These are phyloP conservation scores for Montipora capricornis DNA, from an alignment of 64 coral and sea anemone genomes.

Conservation along the genomic window DNA sequence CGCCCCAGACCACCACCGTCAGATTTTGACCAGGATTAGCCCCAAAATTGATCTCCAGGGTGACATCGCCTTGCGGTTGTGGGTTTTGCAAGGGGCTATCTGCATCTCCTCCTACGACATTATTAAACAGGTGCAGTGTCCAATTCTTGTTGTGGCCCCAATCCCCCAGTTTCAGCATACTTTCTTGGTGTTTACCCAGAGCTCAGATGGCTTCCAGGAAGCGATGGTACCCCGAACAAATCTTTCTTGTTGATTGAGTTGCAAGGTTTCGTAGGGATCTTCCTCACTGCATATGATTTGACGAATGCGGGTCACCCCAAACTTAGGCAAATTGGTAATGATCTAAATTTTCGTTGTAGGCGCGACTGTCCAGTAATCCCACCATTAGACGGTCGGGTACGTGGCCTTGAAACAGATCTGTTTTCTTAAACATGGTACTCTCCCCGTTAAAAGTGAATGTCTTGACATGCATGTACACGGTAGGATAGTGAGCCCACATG, in stretches of 20 bases:
- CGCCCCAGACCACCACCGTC: slow-evolving; percentile 25
- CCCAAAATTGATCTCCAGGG: neutral
- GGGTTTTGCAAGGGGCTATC: slow-evolving; percentile 27
- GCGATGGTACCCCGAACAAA: slow-evolving; percentile 26
- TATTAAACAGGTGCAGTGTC: slow-evolving; percentile 70
- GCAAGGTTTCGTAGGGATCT: slow-evolving; percentile 38
- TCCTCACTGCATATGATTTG: slow-evolving; percentile 21
- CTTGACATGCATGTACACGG: slow-evolving; percentile 30
- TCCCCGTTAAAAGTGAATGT: too few species aligned
- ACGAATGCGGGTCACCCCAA: slow-evolving; percentile 23
- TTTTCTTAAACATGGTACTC: too few species aligned
- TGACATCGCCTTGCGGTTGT: neutral
- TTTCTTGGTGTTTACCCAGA: neutral
- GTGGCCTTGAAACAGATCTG: neutral
- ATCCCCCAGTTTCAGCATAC: slow-evolving; percentile 1
- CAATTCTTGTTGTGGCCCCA: slow-evolving; percentile 44
- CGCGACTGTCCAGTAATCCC: too few species aligned
- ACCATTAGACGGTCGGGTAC: too few species aligned
- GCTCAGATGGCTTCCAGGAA: slow-evolving; percentile 47
- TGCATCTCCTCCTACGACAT: slow-evolving; percentile 25
- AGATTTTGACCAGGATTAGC: neutral
- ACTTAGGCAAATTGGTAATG: slow-evolving; percentile 28
- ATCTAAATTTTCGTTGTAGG: too few species aligned
- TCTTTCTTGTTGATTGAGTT: slow-evolving; percentile 34
- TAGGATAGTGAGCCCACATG: neutral